Base-by-base conservation (phyloP, 2,888 invertebrate species). In the Drosophila cracens region DNA sequence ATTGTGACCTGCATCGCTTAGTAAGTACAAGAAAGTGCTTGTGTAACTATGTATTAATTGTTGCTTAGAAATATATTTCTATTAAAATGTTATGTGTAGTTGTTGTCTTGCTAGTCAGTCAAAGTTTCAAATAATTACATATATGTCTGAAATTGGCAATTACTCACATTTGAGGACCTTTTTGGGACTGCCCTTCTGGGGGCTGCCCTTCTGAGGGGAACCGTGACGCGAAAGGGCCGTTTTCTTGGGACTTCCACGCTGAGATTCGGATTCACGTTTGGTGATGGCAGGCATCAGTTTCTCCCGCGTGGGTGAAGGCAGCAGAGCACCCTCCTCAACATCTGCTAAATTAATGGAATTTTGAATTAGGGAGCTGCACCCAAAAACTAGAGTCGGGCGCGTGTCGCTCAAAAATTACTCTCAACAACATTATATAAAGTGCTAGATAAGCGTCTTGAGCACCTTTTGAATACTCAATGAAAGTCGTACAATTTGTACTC, bases 271-370 rank as follows among this genome's bases (percentile, higher is more conserved):
- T 79, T 93, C 93, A 76, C 93, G 92, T 76, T 93, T 93, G 70
- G 93, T 93, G 67, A 95, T 94, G 75, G 95, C 95, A 79, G 96
- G 96, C 94, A 96, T 95, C 87, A 96, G 93, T 92, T 96, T 96
- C 92, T 96, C 96, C 86, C 95, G 94, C 82, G 96, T 96, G 76
- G 96, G 96, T 90, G 96, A 96, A 83, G 94, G 95, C 91, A 96
- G 93, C 86, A 96, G 94, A 82, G 95, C 95, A 76, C 95, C 95
- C 91, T 96, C 96, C 80, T 95, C 94, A 93, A 93, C 91, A 87
- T 93, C 93, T 94, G 56, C 76, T 74, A 62, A 48, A 67, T 52
- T 21, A 62, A 71, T 38, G 18, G 7, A 58, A 70, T 49, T 49
- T 43, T 11, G 34, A 29, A 51, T 36, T 21, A 52, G 13, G 27